phyloP scores from a whole-genome alignment of 2,888 invertebrate species.

The Drosophila mettleri region DNA sequence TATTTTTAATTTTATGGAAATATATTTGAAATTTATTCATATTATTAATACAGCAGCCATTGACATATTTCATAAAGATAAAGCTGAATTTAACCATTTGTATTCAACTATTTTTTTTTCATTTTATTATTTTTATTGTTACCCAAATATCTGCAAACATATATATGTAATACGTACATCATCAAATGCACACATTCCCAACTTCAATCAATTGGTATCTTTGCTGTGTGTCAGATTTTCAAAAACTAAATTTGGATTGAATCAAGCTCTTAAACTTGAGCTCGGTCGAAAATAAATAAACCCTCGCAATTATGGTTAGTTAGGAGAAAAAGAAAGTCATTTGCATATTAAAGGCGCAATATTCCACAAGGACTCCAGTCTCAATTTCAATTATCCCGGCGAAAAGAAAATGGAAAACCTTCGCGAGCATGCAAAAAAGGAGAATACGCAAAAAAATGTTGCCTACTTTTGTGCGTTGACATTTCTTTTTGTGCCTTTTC shows the following conservation, averaged over 20 bases:
- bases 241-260: neutral
- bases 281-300: neutral
- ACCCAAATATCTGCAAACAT: neutral
- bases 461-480: constrained; percentile 59
- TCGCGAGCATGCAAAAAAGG: constrained; percentile 15
- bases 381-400: constrained; percentile 38
- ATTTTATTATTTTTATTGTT: no score
- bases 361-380: constrained; percentile 11
- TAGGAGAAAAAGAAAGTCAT: neutral
- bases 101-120: no score
- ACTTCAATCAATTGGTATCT: neutral
- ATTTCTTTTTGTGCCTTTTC: constrained; percentile 6
- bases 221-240: neutral
- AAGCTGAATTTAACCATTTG: no score
- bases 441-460: constrained; percentile 32
- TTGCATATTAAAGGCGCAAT: constrained; percentile 9
- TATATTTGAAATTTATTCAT: no score
- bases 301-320: constrained; percentile 10
- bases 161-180: neutral
- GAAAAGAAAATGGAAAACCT: constrained; percentile 25
- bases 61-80: no score
- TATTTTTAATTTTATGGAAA: no score
- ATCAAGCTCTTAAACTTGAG: neutral
- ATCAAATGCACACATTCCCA: neutral
- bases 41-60: no score